Evolutionary conservation across 2,797 vertebrate genomes (phyloP), one percentile per base, ranked within the genome.

Genomic region (Saxicola maurus): DNA sequence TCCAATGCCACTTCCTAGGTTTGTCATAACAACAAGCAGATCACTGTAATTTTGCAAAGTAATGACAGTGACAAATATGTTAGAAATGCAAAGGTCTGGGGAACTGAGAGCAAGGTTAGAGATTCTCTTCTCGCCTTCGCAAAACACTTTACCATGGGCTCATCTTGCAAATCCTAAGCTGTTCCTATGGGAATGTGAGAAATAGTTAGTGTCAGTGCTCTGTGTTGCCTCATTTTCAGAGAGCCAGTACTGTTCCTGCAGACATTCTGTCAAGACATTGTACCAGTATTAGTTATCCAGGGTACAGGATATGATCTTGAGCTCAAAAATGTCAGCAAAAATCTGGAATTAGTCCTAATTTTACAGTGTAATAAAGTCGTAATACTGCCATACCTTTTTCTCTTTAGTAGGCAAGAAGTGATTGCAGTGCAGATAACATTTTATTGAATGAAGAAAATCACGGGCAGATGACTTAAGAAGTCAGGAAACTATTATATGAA

Each of bases 31-130:
- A 93, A 95, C 92, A 82, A 92, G 67, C 46, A 62, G 53, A 81
- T 74, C 1, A 0, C 49, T 86, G 87, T 86, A 82, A 89, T 82
- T 94, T 93, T 84, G 73, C 80, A 82, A 91, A 93, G 82, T 84
- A 90, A 89, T 71, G 82, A 94, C 92, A 94, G 67, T 74, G 91
- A 93, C 91, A 94, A 93, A 89, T 84, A 89, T 9, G 37, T 77
- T 79, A 91, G 77, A 94, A 94, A 92, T 82, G 64, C 76, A 57
- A 23, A 78, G 38, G 88, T 90, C 97, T 97, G 81, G 42, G 56
- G 80, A 91, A 67, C 89, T 40, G 91, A 61, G 93, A 83, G 87
- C 48, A 61, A 81, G 28, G 86, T 66, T 71, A 61, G 56, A 83
- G 59, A n/a, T 92, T 56, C 51, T 91, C 76, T 82, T 91, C 61